phyloP scores from a whole-genome alignment of 2,113 vertebrate species.

The Leptobrachium ailaonicum region DNA sequence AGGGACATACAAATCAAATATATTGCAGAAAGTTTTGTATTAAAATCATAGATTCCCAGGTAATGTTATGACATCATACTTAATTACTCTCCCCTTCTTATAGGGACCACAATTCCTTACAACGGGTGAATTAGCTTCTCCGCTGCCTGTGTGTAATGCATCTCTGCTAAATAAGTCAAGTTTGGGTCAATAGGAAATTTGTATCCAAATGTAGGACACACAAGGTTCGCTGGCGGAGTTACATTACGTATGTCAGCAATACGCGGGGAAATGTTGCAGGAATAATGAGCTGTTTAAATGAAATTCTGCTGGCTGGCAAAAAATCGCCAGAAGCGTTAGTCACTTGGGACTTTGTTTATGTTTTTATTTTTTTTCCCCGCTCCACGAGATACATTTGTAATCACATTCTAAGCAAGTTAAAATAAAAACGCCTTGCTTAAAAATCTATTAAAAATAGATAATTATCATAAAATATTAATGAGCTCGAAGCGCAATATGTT shows the following conservation, averaged over 20 bases:
- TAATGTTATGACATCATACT: not conserved
- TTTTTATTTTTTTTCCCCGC: not conserved
- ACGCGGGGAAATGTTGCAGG: not conserved
- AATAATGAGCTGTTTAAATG: conserved; percentile 24
- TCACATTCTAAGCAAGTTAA: not conserved
- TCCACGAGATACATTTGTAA: not conserved
- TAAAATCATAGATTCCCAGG: too few relatives aligned
- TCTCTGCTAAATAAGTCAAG: conserved; percentile 1
- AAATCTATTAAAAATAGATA: too few relatives aligned
- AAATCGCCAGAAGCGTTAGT: conserved; percentile 2
- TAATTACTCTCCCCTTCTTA: not conserved
- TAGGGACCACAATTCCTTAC: not conserved
- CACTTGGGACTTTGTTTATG: not conserved
- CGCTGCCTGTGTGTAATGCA: not conserved
- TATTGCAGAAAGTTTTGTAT: too few relatives aligned
- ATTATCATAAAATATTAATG: too few relatives aligned
- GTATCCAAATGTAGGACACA: conserved; percentile 14
- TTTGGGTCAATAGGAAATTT: conserved; percentile 13
- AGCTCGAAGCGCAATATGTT: too few relatives aligned
- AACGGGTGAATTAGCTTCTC: not conserved
- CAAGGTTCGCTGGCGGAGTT: not conserved
- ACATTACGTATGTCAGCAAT: conserved; percentile 13
- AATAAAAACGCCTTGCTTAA: not conserved
- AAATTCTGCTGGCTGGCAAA: conserved; percentile 7
- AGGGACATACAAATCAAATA: too few relatives aligned